Percentiles rank a stretch among this genome's conserved stretches.
Conservation (phyloP, 1,140 invertebrate genomes). For the Drosophila kohkoa region DNA sequence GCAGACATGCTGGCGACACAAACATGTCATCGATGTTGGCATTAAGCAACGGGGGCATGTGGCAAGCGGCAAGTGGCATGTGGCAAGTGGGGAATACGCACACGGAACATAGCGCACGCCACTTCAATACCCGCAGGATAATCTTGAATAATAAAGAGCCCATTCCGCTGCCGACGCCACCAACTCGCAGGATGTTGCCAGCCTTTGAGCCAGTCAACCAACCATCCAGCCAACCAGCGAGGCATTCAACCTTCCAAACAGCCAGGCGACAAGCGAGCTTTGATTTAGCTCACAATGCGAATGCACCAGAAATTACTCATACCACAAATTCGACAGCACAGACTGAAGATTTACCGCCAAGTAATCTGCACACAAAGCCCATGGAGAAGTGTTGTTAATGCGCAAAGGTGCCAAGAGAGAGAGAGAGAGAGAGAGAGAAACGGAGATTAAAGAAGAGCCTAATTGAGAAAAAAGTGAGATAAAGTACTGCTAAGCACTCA, state of each 20-base stretch:
- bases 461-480: background rate
- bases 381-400: slow-evolving; percentile 11
- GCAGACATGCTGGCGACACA: slow-evolving; percentile 80
- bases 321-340: background rate
- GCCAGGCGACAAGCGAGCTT: slow-evolving; percentile 38
- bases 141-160: slow-evolving; percentile 77
- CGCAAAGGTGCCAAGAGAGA: background rate
- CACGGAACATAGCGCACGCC: slow-evolving; percentile 42
- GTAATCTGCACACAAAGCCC: slow-evolving; percentile 6
- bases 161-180: slow-evolving; percentile 21
- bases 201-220: slow-evolving; percentile 13
- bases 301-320: slow-evolving; percentile 11
- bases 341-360: slow-evolving; percentile 9
- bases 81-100: slow-evolving; percentile 45
- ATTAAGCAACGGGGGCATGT: slow-evolving; percentile 8
- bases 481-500: background rate
- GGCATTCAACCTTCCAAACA: slow-evolving; percentile 12
- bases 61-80: no score
- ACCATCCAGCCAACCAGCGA: background rate
- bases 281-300: slow-evolving; percentile 20
- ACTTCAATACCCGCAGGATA: slow-evolving; percentile 77
- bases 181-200: background rate
- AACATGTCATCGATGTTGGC: slow-evolving; percentile 75
- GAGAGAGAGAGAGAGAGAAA: no score
- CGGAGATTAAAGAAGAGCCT: background rate